Conservation (phyloP, 1,140 invertebrate genomes). For the Hyphantria cunea region DNA sequence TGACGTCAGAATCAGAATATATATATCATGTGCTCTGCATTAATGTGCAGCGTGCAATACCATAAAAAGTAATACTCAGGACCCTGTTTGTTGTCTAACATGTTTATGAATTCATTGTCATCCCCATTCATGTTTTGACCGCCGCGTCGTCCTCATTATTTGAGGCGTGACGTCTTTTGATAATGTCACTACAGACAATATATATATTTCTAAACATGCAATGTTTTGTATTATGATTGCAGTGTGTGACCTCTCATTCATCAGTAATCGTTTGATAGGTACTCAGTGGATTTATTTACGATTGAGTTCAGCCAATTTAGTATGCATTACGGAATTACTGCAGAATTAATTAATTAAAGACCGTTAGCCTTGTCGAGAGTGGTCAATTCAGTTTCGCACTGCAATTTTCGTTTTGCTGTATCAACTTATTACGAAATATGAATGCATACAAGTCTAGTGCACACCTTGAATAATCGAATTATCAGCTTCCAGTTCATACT, state of each 20-base stretch:
- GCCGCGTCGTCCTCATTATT: conserved; percentile 7
- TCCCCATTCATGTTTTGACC: conserved; percentile 22
- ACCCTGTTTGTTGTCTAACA: not conserved
- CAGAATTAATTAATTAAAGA: conserved; percentile 6
- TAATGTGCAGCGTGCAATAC: conserved; percentile 3
- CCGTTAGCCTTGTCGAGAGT: conserved; percentile 3
- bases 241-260: too few species aligned
- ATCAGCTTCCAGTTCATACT: not conserved
- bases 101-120: conserved; percentile 21
- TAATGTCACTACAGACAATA: conserved; percentile 1
- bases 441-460: conserved; percentile 1
- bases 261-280: too few species aligned
- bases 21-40: conserved; percentile 13
- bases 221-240: not conserved
- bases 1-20: conserved; percentile 1
- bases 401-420: conserved; percentile 3
- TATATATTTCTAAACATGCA: not conserved
- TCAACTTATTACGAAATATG: conserved; percentile 2
- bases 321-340: not conserved
- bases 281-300: too few species aligned
- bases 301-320: too few species aligned
- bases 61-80: conserved; percentile 15
- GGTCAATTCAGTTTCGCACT: not conserved
- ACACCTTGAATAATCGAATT: conserved; percentile 11
- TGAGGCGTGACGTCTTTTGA: conserved; percentile 1